Evolutionary conservation across 2,113 vertebrate species (phyloP).

Genomic region (Epinephelus moara): DNA sequence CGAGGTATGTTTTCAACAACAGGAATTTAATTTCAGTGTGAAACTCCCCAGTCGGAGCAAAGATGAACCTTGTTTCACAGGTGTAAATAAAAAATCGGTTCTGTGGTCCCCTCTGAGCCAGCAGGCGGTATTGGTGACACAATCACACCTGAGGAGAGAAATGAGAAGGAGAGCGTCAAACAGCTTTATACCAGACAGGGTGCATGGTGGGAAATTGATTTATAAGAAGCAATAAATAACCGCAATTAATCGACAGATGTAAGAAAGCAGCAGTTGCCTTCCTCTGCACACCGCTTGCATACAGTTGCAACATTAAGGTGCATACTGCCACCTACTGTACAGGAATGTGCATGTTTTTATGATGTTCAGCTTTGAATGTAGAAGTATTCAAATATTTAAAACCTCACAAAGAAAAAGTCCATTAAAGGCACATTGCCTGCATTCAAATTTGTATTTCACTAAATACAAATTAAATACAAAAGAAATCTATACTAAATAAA

Average conservation of each 20-base stretch:
- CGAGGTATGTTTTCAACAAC: neutral
- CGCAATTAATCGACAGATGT: constrained; percentile 34
- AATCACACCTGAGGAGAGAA: neutral
- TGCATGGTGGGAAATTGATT: neutral
- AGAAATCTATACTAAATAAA: too few relatives aligned
- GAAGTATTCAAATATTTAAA: neutral
- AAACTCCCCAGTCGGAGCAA: neutral
- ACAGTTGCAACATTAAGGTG: constrained; percentile 6
- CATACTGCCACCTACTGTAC: constrained; percentile 56
- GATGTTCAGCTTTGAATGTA: neutral
- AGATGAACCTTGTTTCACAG: constrained; percentile 8
- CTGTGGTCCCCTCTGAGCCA: neutral
- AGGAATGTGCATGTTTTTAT: neutral
- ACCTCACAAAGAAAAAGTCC: neutral
- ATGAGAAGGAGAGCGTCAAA: neutral
- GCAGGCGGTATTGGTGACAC: neutral
- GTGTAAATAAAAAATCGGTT: neutral
- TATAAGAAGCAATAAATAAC: constrained; percentile 32
- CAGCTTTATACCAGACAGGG: neutral
- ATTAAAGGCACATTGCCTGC: neutral
- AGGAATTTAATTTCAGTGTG: neutral
- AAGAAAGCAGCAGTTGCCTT: constrained; percentile 19
- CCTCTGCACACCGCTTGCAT: neutral
- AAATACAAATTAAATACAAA: too few relatives aligned
- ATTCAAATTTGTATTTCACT: too few relatives aligned